A percentile compares a stretch with the other conserved stretches of the same genome.
Conservation (phyloP, 2,888 invertebrate species). For the Mythimna loreyi region DNA sequence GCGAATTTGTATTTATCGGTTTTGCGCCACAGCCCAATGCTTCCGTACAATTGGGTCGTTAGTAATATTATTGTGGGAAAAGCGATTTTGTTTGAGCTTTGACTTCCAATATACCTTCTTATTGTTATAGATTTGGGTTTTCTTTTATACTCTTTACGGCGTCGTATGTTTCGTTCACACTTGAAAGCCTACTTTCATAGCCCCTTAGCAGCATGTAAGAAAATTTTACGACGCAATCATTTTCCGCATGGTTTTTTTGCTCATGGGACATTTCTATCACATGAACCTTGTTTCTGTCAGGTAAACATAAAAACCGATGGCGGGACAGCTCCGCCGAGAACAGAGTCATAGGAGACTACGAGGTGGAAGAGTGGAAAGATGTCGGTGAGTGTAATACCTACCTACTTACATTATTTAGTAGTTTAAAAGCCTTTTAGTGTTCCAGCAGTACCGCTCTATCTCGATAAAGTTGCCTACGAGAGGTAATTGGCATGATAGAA, state of each 20-base stretch:
- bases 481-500: constrained; percentile 46
- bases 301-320: constrained; percentile 91
- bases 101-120: constrained; percentile 86
- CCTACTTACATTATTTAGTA: constrained; percentile 55
- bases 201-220: constrained; percentile 76
- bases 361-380: constrained; percentile 94
- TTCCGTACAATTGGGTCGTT: constrained; percentile 89
- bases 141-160: constrained; percentile 82
- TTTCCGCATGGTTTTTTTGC: constrained; percentile 72
- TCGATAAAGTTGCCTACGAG: constrained; percentile 33
- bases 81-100: constrained; percentile 89
- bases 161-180: constrained; percentile 81
- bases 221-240: constrained; percentile 78
- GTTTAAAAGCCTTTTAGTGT: constrained; percentile 61
- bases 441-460: constrained; percentile 25
- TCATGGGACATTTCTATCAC: constrained; percentile 68
- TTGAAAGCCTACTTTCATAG: constrained; percentile 80
- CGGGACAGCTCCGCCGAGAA: constrained; percentile 90
- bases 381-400: constrained; percentile 87
- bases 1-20: constrained; percentile 89
- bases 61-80: constrained; percentile 89
- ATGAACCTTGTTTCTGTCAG: constrained; percentile 78
- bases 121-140: constrained; percentile 87
- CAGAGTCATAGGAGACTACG: constrained; percentile 93
- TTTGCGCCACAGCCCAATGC: constrained; percentile 85